These are phyloP conservation scores for Odiellus spinosus DNA, from an alignment of 2,888 invertebrate genomes.

Conservation along the genomic window DNA sequence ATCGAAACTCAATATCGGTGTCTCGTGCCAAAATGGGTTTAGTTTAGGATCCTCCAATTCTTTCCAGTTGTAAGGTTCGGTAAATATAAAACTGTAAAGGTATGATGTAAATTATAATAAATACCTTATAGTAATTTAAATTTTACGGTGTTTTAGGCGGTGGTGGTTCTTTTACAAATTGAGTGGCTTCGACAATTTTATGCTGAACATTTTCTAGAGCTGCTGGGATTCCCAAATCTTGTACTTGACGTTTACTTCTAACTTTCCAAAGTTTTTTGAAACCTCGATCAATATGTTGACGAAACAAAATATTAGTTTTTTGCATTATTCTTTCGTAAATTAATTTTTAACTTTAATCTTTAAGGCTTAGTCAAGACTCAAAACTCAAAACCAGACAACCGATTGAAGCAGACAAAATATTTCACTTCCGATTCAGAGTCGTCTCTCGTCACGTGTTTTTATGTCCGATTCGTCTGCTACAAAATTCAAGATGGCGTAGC, in stretches of 20 bases:
- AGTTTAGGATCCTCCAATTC: constrained; percentile 7
- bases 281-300: constrained; percentile 55
- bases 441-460: too few species aligned
- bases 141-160: neutral
- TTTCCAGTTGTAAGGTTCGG: constrained; percentile 8
- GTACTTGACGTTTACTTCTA: constrained; percentile 44
- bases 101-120: too few species aligned
- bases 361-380: too few species aligned
- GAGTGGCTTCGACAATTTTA: constrained; percentile 43
- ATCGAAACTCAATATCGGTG: constrained; percentile 34
- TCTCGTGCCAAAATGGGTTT: constrained; percentile 38
- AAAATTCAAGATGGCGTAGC: too few species aligned
- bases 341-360: too few species aligned
- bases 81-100: neutral
- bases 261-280: constrained; percentile 54
- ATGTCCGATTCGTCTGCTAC: too few species aligned
- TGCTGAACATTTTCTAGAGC: constrained; percentile 42
- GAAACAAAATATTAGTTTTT: constrained; percentile 41
- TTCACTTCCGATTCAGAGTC: too few species aligned
- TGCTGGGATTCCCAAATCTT: constrained; percentile 40
- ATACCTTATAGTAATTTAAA: neutral
- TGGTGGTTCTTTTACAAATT: constrained; percentile 30
- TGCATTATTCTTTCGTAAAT: constrained; percentile 39
- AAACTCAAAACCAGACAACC: too few species aligned
- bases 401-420: too few species aligned